These are phyloP conservation scores for Rhimphoctona megacephalus DNA, from an alignment of 2,888 invertebrate species.

Conservation along the genomic window DNA sequence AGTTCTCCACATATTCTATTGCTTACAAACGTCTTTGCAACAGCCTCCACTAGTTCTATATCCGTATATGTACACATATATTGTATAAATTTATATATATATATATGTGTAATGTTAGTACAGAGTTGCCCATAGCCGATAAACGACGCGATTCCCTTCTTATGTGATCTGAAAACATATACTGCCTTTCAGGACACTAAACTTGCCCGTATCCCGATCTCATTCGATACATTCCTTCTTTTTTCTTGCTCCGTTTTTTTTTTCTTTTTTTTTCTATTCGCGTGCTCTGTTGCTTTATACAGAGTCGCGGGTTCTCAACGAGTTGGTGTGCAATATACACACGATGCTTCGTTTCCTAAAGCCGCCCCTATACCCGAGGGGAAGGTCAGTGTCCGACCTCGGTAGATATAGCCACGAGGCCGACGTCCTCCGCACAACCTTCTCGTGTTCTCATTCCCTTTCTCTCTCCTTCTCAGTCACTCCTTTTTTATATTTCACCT, in stretches of 20 bases:
- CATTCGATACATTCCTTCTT: background rate
- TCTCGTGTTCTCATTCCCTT: constrained; percentile 26
- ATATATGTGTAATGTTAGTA: background rate
- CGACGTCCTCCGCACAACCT: constrained; percentile 64
- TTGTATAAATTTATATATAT: background rate
- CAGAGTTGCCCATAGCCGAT: constrained; percentile 31
- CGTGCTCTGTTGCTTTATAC: constrained; percentile 18
- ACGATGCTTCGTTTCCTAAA: constrained; percentile 42
- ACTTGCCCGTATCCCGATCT: constrained; percentile 19
- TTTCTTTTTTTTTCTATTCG: background rate
- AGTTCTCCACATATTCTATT: constrained; percentile 41
- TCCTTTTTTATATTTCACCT: constrained; percentile 3
- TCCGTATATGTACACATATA: constrained; percentile 13
- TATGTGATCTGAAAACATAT: constrained; percentile 30
- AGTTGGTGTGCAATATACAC: constrained; percentile 38
- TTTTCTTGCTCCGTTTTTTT: background rate
- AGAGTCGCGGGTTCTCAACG: background rate
- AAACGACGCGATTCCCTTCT: constrained; percentile 52
- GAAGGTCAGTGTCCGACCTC: constrained; percentile 70
- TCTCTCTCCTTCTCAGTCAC: constrained; percentile 40
- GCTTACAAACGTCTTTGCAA: constrained; percentile 1
- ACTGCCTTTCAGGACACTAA: constrained; percentile 19
- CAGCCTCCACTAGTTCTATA: background rate
- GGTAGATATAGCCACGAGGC: constrained; percentile 58
- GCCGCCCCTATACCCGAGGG: constrained; percentile 43